Base-by-base conservation (phyloP, 2,888 invertebrate genomes). In the Archips xylosteana region DNA sequence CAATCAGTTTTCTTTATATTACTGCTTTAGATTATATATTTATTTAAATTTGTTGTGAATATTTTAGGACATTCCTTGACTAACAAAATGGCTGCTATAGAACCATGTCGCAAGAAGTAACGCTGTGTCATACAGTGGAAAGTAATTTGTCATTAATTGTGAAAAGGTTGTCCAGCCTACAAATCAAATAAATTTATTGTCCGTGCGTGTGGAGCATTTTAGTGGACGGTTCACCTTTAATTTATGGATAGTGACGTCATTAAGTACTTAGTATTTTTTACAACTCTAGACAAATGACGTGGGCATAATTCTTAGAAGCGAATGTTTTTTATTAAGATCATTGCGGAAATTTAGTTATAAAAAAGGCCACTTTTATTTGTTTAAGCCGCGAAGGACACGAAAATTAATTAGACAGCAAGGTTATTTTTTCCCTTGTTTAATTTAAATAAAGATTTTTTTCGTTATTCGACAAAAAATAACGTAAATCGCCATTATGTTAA, bases 391-490 rank as follows among this genome's bases (percentile, higher is more conserved):
- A 61, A 69, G 65, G 69, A 74, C 74, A 15, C 34, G 8, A 34
- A 68, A 67, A 51, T 69, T 64, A 74, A 69, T 68, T 72, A 68
- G 54, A 62, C 65, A 42, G 42, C 63, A 51, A 73, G 68, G 64
- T 65, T 70, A 51, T 70, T 65, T 65, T 65, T 47, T 54, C 34
- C 42, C 23, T 12, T 57, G 13, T 51, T 74, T 23, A 74, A 65
- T 60, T 23, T 13, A 51, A 62, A 32, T 63, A 47, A 49, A 13
- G 49, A 63, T 49, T 72, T 64, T 64, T 51, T n/a, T 4, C n/a
- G 1, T 57, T 32, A 32, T 57, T 12, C 32, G 12, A 32, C 10
- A 57, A 32, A 32, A 32, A 57, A 57, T 57, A 10, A 32, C 57
- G 4, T 57, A 57, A 45, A 63, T 45, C 5, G 32, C 32, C 32